Evolutionary conservation across 2,888 invertebrate species (phyloP).

Genomic region (Tuta absoluta): DNA sequence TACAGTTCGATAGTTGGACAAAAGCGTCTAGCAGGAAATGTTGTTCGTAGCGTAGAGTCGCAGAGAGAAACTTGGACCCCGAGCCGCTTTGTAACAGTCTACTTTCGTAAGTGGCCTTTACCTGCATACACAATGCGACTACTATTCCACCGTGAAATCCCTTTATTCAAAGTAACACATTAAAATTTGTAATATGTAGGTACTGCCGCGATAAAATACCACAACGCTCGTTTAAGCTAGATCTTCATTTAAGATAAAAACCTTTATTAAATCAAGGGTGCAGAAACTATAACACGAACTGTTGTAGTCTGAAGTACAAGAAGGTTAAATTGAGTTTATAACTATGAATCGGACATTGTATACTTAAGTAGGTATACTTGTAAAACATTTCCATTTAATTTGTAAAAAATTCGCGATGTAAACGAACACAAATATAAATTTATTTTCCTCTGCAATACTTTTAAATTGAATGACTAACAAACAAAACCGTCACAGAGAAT

Average conservation of each 20-base stretch:
- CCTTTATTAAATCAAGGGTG: not conserved
- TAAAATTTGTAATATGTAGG: constrained; percentile 3
- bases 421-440: not conserved
- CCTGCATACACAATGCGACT: constrained; percentile 39
- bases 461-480: constrained; percentile 23
- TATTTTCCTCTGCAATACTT: constrained; percentile 14
- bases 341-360: not conserved
- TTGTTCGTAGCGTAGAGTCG: constrained; percentile 48
- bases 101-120: constrained; percentile 51
- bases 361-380: not conserved
- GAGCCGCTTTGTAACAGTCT: constrained; percentile 54
- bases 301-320: not conserved
- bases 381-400: not conserved
- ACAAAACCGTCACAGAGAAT: constrained; percentile 9
- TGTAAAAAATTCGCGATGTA: not conserved
- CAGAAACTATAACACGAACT: not conserved
- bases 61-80: constrained; percentile 53
- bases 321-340: constrained; percentile 1
- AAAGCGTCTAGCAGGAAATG: constrained; percentile 51
- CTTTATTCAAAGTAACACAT: constrained; percentile 20
- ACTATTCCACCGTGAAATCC: constrained; percentile 17
- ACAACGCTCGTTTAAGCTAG: not conserved
- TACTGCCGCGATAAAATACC: not conserved
- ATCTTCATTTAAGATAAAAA: constrained; percentile 1
- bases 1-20: constrained; percentile 51